Base-by-base conservation (phyloP, 1,140 invertebrate genomes). In the Bombus impatiens region DNA sequence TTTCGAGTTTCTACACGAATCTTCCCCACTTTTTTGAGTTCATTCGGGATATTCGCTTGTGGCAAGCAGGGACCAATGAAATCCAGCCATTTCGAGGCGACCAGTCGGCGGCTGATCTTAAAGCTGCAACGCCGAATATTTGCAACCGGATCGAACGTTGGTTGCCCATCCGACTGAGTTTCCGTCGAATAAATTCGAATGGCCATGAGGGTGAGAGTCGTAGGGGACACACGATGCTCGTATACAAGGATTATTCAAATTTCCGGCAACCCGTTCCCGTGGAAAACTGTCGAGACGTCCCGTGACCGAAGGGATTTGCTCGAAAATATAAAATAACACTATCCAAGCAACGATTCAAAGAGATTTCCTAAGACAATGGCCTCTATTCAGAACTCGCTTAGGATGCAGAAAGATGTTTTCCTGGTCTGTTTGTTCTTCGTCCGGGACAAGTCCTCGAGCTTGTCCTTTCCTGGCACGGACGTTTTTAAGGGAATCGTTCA, bases 191-290 rank as follows among this genome's bases (percentile, higher is more conserved):
- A 87, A 88, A 88, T 88, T 88, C 80, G 76, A 87, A 88, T 87
- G 71, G 76, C 85, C 85, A 62, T 68, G 76, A 57, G 71, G 76
- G 72, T 6, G 18, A 53, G 6, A 53, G 18, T 53, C 47, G 47
- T 53, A 18, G 1, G 18, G 18, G 18, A 22, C n/a, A 37, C 59
- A 57, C 59, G 57, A 78, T 40, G 62, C 75, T 86, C 82, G 44
- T 89, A 89, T 78, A 87, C 57, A 65, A 81, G 84, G 88, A 88
- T 89, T 91, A 91, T 91, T 89, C 84, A 91, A 89, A 91, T 89
- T 89, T 86, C 44, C 59, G n/a, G 78, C 65, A 80, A 72, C 71
- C 80, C 57, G 59, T 77, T 68, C 28, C 5, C 65, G 40, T 37
- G 62, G 74, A 40, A 32, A 75, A 71, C 47, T 42, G 71, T 37